A percentile compares a stretch with the other conserved stretches of the same genome.
Evolutionary conservation across 2,797 vertebrate genomes (phyloP).

Genomic region (Catharus ustulatus): DNA sequence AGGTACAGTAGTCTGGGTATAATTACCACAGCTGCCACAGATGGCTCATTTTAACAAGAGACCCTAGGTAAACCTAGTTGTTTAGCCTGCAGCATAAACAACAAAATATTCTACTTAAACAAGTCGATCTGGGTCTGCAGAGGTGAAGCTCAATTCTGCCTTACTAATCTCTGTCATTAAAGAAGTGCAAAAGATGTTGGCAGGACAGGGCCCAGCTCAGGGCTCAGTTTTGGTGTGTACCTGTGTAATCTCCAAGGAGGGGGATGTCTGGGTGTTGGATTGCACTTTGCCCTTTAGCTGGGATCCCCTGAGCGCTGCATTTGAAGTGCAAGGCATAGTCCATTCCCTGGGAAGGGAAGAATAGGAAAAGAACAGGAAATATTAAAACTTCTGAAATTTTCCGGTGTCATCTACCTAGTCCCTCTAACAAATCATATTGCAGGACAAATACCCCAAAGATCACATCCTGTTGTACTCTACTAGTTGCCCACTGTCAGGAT

Average conservation of each 20-base stretch:
- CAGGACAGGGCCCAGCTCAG: constrained; percentile 21
- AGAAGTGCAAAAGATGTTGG: constrained; percentile 11
- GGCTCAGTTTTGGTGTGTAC: constrained; percentile 25
- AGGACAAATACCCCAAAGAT: not conserved
- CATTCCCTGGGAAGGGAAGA: not conserved
- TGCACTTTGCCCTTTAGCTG: not conserved
- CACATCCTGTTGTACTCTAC: not conserved
- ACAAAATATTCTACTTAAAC: constrained; percentile 76
- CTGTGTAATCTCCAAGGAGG: not conserved
- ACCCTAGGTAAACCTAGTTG: constrained; percentile 74
- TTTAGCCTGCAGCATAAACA: constrained; percentile 82
- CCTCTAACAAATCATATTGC: not conserved
- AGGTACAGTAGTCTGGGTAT: constrained; percentile 74
- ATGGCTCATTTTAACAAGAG: constrained; percentile 80
- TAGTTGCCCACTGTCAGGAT: not conserved
- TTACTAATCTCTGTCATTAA: constrained; percentile 64
- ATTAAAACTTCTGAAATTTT: not conserved
- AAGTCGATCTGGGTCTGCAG: constrained; percentile 65
- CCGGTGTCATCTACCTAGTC: not conserved
- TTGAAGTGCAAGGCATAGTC: not conserved
- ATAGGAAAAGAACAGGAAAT: not conserved
- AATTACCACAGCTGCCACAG: constrained; percentile 76
- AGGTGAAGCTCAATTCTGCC: constrained; percentile 66
- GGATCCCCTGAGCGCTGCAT: not conserved
- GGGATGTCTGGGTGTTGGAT: not conserved